Evolutionary conservation across 2,797 vertebrate species (phyloP), one percentile per base, ranked within the genome.

Genomic region (Crocidura indochinensis): DNA sequence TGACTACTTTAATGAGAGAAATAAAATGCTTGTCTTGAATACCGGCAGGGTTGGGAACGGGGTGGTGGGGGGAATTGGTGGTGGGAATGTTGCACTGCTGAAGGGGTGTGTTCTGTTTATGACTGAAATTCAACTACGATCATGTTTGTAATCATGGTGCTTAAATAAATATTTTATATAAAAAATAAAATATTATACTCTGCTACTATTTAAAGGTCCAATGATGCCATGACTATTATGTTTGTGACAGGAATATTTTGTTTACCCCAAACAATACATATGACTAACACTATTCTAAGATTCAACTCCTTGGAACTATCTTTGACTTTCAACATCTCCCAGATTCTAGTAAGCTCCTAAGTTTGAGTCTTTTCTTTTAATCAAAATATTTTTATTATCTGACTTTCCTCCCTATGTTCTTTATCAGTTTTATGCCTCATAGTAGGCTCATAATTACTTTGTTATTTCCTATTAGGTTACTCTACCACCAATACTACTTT

Each of bases 321-420:
- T 83, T 79, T 82, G 65, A 64, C 24, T 27, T 91, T 86, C 38
- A 72, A 2, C 17, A 76, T 38, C 3, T 4, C 6, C 5, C 15
- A 8, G 2, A 69, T 72, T 72, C 24, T 24, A 17, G n/a, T 65
- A 79, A 75, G 38, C 20, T 2, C 62, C 51, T 27, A 27, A 26
- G 2, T 56, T 90, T 77, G 60, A 81, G 56, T 92, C 12, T 51
- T 73, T 14, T 22, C 53, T 26, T 26, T 65, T 27, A 65, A 6
- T 87, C 22, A 65, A 56, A 44, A 62, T 65, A 56, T 67, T 84
- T 86, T 84, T 29, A 10, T 62, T 67, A 51, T 76, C 12, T 88
- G 17, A 27, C 72, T 91, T 68, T 71, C n/a, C 26, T 22, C 31
- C 10, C 17, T 12, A 8, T 46, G 27, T 27, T 78, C 26, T 90